A percentile compares a stretch with the other conserved stretches of the same genome.
phyloP scores from a whole-genome alignment of 2,888 invertebrate genomes.

The Eustalomyia histrio region DNA sequence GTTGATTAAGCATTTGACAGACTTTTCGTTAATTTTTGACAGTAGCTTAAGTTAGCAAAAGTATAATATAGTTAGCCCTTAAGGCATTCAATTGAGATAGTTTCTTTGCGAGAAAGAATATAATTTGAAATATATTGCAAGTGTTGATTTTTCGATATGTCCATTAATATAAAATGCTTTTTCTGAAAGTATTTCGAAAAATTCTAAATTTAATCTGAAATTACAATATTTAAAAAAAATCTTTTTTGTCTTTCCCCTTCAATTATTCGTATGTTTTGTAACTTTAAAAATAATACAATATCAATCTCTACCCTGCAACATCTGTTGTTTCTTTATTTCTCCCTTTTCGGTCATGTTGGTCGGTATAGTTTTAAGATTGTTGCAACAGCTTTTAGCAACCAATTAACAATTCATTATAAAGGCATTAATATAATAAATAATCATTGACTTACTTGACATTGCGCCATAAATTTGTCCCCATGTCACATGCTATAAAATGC shows the following conservation, averaged over 20 bases:
- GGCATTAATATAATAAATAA: conserved; percentile 66
- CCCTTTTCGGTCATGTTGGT: background rate
- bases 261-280: background rate
- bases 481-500: conserved; percentile 65
- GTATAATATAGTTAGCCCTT: too few species aligned
- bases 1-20: too few species aligned
- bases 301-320: background rate
- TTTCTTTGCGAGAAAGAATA: too few species aligned
- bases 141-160: too few species aligned
- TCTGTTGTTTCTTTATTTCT: background rate
- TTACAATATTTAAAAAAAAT: too few species aligned
- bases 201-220: background rate
- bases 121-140: too few species aligned
- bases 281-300: background rate
- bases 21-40: too few species aligned
- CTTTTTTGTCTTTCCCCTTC: background rate
- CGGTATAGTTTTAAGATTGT: conserved; percentile 37
- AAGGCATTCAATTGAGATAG: too few species aligned
- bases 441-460: conserved; percentile 64
- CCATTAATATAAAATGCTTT: too few species aligned
- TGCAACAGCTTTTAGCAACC: conserved; percentile 64
- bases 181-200: too few species aligned
- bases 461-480: conserved; percentile 67
- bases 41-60: too few species aligned
- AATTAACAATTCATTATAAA: conserved; percentile 66